Evolutionary conservation across 2,888 invertebrate genomes (phyloP), one percentile per base, ranked within the genome.

Genomic region (Brenthis ino): DNA sequence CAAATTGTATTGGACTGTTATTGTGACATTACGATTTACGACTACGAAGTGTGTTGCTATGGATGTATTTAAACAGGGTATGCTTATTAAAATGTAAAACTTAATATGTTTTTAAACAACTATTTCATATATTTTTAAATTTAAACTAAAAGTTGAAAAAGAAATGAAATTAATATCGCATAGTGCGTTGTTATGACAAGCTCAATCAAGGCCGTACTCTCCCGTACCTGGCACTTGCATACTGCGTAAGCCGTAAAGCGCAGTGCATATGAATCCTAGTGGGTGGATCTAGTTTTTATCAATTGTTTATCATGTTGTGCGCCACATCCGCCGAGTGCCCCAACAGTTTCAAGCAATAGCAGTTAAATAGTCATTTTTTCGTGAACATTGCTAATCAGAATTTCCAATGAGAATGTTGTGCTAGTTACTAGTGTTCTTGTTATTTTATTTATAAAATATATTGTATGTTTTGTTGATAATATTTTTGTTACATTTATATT

Each of bases 131-230:
- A 37, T 11, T 63, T 64, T 47, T 56, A n/a, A 55, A 63, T 63
- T 54, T 37, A 55, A 67, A 11, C 12, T 63, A 14, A 28, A 53
- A 43, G 13, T n/a, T 12, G 16, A 20, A 5, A 6, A 24, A 43
- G 20, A 56, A 14, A 16, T 61, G 51, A 54, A 51, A 61, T 65
- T 28, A 64, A 61, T 53, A 66, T 65, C 37, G 48, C n/a, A 63
- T 60, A 57, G 64, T 69, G 54, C 68, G 72, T 72, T 74, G 72
- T 73, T 73, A 66, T 82, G 82, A 83, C 84, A 87, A 86, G 83
- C 84, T 81, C 76, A 79, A 84, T 83, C 91, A 92, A 93, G 92
- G 92, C 88, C 92, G 92, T 84, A 79, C 81, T 79, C 76, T 77
- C 75, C 77, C 82, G 92, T 93, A 83, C 91, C 92, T 84, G 92